Conservation (phyloP, 2,797 vertebrate genomes). For the Prionace glauca region DNA sequence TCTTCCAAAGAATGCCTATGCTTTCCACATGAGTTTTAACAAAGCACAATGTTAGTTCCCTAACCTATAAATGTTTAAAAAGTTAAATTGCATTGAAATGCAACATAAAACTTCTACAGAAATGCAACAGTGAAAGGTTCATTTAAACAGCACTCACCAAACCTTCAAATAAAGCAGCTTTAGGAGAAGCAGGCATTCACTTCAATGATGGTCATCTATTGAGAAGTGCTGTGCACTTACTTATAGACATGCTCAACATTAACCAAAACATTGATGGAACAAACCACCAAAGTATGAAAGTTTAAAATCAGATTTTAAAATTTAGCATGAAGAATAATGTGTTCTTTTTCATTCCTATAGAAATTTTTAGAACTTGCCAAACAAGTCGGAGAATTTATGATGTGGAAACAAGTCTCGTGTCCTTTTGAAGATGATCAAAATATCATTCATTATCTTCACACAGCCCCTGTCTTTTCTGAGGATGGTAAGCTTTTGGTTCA, state of each 20-base stretch:
- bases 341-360: constrained; percentile 55
- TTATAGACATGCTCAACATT: neutral
- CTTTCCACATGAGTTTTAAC: neutral
- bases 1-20: neutral
- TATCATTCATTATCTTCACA: constrained; percentile 83
- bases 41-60: neutral
- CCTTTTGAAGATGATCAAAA: constrained; percentile 81
- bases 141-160: neutral
- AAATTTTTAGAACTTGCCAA: constrained; percentile 92
- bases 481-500: constrained; percentile 65
- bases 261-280: neutral
- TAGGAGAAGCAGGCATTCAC: neutral
- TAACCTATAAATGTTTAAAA: neutral
- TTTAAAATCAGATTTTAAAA: neutral
- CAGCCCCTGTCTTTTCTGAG: constrained; percentile 78
- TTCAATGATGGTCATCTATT: neutral
- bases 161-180: neutral
- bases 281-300: neutral
- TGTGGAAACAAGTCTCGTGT: constrained; percentile 88
- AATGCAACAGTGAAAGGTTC: neutral
- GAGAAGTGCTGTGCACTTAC: neutral
- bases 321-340: no score
- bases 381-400: constrained; percentile 90
- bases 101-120: neutral
- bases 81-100: neutral